A percentile compares a stretch with the other conserved stretches of the same genome.
Conservation (phyloP, 2,888 invertebrate species). For the Heliconius charithonia region DNA sequence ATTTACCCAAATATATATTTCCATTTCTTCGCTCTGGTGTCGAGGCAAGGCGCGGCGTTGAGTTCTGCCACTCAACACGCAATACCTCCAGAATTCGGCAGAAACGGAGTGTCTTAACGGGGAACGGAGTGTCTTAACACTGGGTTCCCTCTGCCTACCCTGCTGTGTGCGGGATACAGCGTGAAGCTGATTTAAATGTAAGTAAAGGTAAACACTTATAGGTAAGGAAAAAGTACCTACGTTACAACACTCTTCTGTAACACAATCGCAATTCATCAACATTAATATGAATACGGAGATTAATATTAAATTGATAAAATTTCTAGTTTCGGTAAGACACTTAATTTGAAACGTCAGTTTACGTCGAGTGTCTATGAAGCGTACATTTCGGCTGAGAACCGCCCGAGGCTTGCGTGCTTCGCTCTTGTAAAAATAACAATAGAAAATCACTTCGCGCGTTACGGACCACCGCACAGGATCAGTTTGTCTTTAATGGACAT, state of each 20-base stretch:
- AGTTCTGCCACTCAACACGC: no score
- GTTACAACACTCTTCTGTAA: not conserved
- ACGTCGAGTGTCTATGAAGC: slow-evolving; percentile 60
- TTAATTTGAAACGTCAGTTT: slow-evolving; percentile 59
- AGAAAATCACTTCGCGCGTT: slow-evolving; percentile 57
- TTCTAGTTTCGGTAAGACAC: slow-evolving; percentile 48
- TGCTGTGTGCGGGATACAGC: no score
- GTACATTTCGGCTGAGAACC: slow-evolving; percentile 68
- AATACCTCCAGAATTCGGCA: no score
- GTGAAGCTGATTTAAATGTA: no score
- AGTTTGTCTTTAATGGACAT: not conserved
- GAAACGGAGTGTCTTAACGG: no score
- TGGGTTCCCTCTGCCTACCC: no score
- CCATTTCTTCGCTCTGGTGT: no score
- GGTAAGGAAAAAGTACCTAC: not conserved
- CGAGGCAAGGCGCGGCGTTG: no score
- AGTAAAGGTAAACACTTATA: not conserved
- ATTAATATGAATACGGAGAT: slow-evolving; percentile 29
- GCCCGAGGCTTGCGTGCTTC: slow-evolving; percentile 61
- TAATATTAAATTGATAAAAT: slow-evolving; percentile 44
- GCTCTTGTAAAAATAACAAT: slow-evolving; percentile 62
- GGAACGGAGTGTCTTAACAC: no score
- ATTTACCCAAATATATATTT: no score
- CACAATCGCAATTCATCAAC: slow-evolving; percentile 4
- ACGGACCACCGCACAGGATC: slow-evolving; percentile 39